Conservation (phyloP, 2,797 vertebrate species). For the Triplophysa bombifrons region DNA sequence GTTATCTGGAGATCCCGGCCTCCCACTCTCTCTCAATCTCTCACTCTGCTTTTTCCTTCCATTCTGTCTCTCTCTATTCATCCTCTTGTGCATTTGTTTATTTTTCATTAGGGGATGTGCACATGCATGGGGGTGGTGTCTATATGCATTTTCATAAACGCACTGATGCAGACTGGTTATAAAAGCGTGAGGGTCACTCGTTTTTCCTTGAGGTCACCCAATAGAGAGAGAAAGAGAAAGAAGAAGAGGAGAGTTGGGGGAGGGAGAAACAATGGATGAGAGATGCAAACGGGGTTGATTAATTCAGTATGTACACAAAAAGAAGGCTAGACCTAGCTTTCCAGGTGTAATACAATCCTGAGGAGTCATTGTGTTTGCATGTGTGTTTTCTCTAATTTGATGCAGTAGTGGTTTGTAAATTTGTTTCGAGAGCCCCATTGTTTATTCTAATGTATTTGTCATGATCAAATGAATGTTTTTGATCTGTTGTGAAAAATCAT, state of each 20-base stretch:
- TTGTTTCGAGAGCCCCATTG: background rate
- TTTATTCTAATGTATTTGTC: slow-evolving; percentile 21
- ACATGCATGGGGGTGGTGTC: slow-evolving; percentile 52
- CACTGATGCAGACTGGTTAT: slow-evolving; percentile 57
- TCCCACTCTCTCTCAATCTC: background rate
- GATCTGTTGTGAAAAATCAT: slow-evolving; percentile 47
- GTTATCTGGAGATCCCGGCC: slow-evolving; percentile 53
- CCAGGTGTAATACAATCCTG: slow-evolving; percentile 61
- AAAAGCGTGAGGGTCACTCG: slow-evolving; percentile 50
- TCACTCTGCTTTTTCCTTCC: slow-evolving; percentile 39
- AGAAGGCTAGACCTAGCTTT: slow-evolving; percentile 60
- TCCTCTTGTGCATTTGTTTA: slow-evolving; percentile 18
- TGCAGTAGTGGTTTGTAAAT: slow-evolving; percentile 20
- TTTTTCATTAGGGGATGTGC: slow-evolving; percentile 21
- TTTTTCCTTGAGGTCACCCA: slow-evolving; percentile 64
- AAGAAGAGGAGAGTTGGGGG: slow-evolving; percentile 9
- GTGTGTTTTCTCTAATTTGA: slow-evolving; percentile 32
- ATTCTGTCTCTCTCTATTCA: slow-evolving; percentile 34
- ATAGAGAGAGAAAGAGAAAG: slow-evolving; percentile 36
- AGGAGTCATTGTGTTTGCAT: background rate
- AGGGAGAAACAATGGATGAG: slow-evolving; percentile 21
- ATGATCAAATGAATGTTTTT: slow-evolving; percentile 28
- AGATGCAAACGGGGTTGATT: slow-evolving; percentile 32
- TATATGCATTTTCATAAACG: slow-evolving; percentile 53
- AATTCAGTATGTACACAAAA: slow-evolving; percentile 48